Conservation (phyloP, 2,113 vertebrate genomes). For the Dipodomys stephensi region DNA sequence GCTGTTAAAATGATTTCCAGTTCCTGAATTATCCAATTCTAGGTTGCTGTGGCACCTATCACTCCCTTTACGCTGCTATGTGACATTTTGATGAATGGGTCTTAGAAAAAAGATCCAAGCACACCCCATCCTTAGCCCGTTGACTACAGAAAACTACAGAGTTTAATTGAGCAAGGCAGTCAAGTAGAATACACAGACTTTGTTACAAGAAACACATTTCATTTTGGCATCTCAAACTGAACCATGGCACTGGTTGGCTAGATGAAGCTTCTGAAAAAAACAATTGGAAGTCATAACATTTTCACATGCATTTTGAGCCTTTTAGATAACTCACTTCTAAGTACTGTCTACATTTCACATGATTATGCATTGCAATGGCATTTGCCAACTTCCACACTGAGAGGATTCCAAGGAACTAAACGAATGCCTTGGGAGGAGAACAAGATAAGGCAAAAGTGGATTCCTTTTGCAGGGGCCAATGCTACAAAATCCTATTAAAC, state of each 20-base stretch:
- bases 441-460: not conserved
- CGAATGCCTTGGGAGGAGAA: not conserved
- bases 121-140: too few relatives aligned
- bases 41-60: not conserved
- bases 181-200: not conserved
- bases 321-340: slow-evolving; percentile 52
- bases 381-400: slow-evolving; percentile 52
- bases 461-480: not conserved
- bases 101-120: not conserved
- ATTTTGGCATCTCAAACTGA: slow-evolving; percentile 69
- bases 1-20: not conserved
- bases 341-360: not conserved
- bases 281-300: slow-evolving; percentile 42
- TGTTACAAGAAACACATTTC: slow-evolving; percentile 43
- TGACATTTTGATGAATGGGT: not conserved
- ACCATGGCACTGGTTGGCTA: not conserved
- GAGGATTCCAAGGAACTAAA: slow-evolving; percentile 16
- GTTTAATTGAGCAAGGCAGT: slow-evolving; percentile 26
- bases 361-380: not conserved
- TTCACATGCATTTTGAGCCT: slow-evolving; percentile 33
- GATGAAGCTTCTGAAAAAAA: not conserved
- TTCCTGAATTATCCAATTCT: not conserved
- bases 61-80: not conserved
- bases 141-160: slow-evolving; percentile 5
- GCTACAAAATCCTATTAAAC: slow-evolving; percentile 4